A percentile compares a stretch with the other conserved stretches of the same genome.
Evolutionary conservation across 2,113 vertebrate genomes (phyloP).

Genomic region (Athene noctua): DNA sequence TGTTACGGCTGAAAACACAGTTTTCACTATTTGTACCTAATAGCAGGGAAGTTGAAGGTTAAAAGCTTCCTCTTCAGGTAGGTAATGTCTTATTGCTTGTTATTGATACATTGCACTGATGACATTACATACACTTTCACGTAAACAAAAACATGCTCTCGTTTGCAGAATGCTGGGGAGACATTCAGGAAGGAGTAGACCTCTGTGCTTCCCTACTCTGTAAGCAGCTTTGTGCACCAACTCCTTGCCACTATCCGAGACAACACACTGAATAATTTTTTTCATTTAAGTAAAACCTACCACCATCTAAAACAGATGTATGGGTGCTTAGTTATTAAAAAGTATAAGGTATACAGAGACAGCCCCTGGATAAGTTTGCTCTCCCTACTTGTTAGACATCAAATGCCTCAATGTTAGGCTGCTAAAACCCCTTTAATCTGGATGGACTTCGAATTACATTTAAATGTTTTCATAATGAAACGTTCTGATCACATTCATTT

Average conservation of each 20-base stretch:
- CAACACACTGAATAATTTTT: not conserved
- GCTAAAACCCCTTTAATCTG: not conserved
- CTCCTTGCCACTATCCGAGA: rapidly evolving
- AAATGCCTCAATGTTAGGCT: not conserved
- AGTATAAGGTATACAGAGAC: not conserved
- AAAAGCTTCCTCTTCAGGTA: not conserved
- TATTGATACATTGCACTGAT: not conserved
- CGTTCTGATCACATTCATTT: not conserved
- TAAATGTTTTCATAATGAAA: not conserved
- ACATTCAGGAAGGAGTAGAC: too few species aligned
- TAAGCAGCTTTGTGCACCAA: not conserved
- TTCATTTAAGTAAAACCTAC: not conserved
- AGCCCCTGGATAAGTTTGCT: not conserved
- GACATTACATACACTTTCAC: not conserved
- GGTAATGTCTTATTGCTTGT: not conserved
- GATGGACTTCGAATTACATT: not conserved
- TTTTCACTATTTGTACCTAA: not conserved
- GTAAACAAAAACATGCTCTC: not conserved
- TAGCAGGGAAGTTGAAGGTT: not conserved
- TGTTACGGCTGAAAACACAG: not conserved
- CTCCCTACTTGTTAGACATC: not conserved
- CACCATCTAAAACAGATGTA: not conserved
- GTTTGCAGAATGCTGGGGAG: not conserved
- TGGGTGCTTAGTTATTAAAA: not conserved
- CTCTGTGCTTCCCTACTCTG: not conserved